These are phyloP conservation scores for Brachionus rotundiformis DNA, from an alignment of 1,140 invertebrate genomes.

Conservation along the genomic window DNA sequence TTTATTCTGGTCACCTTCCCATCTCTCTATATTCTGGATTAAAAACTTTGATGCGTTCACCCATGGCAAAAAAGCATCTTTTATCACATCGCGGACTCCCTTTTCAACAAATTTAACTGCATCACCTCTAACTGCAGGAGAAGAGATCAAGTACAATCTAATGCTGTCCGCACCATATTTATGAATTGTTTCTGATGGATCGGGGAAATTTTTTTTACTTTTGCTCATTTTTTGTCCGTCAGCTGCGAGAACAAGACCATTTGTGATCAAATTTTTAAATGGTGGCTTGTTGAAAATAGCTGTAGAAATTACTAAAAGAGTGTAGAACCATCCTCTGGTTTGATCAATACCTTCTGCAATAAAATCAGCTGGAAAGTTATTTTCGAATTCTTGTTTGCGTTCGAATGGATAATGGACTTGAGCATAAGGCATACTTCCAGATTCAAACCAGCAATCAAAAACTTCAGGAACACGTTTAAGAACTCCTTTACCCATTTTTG, in stretches of 20 bases:
- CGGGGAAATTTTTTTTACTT: constrained; percentile 96
- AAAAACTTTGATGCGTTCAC: constrained; percentile 96
- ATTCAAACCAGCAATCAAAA: constrained; percentile 99
- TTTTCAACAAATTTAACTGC: constrained; percentile 95
- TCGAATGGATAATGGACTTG: constrained; percentile 93
- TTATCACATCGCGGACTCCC: constrained; percentile 90
- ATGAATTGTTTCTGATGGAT: constrained; percentile 84
- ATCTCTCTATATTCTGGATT: constrained; percentile 84
- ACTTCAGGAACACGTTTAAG: constrained; percentile 86
- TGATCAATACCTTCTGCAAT: constrained; percentile 99
- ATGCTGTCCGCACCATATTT: constrained; percentile 97
- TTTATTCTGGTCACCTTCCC: constrained; percentile 69
- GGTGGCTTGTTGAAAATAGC: constrained; percentile 93
- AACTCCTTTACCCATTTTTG: constrained; percentile 78
- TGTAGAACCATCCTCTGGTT: constrained; percentile 94
- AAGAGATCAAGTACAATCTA: constrained; percentile 87
- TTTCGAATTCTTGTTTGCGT: constrained; percentile 83
- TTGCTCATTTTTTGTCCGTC: constrained; percentile 99
- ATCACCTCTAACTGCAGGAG: constrained; percentile 93
- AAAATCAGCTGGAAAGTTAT: constrained; percentile 96
- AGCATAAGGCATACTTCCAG: constrained; percentile 97
- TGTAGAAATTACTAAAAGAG: constrained; percentile 89
- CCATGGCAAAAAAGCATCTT: constrained; percentile 97
- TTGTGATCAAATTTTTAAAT: constrained; percentile 95
- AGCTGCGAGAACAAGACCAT: constrained; percentile 86